phyloP scores from a whole-genome alignment of 2,113 vertebrate species.

The Numida meleagris region DNA sequence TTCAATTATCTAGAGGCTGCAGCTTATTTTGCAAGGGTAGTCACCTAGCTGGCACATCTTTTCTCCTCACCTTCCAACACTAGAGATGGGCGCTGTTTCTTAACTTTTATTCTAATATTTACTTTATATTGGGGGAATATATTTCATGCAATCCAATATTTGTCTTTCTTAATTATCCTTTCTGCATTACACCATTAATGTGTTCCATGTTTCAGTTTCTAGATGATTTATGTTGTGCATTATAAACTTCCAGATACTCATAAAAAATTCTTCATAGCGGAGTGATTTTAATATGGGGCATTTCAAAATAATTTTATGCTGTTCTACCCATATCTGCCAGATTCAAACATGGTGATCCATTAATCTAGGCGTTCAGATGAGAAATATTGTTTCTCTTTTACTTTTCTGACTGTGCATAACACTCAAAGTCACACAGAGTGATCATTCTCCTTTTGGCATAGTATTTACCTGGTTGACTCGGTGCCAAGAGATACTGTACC shows the following conservation, averaged over 20 bases:
- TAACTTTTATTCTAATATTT: not conserved
- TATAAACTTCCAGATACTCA: not conserved
- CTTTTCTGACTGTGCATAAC: not conserved
- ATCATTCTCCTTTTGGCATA: not conserved
- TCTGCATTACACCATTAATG: not conserved
- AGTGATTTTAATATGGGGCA: not conserved
- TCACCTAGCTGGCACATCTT: not conserved
- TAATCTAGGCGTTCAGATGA: not conserved
- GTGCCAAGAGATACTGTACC: not conserved
- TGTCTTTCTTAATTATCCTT: not conserved
- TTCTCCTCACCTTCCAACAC: not conserved
- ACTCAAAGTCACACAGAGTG: not conserved
- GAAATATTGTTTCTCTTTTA: not conserved
- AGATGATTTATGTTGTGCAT: not conserved
- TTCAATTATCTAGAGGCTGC: not conserved
- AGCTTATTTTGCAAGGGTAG: not conserved
- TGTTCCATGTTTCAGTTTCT: not conserved
- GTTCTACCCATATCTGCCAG: not conserved
- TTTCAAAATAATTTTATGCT: not conserved
- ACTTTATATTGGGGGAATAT: not conserved
- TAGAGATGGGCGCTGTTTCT: not conserved
- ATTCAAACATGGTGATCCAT: not conserved
- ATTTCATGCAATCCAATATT: not conserved
- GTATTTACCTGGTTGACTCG: not conserved
- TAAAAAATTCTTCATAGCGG: not conserved